Conservation (phyloP, 2,797 vertebrate genomes). For the Macroramphosus scolopax region DNA sequence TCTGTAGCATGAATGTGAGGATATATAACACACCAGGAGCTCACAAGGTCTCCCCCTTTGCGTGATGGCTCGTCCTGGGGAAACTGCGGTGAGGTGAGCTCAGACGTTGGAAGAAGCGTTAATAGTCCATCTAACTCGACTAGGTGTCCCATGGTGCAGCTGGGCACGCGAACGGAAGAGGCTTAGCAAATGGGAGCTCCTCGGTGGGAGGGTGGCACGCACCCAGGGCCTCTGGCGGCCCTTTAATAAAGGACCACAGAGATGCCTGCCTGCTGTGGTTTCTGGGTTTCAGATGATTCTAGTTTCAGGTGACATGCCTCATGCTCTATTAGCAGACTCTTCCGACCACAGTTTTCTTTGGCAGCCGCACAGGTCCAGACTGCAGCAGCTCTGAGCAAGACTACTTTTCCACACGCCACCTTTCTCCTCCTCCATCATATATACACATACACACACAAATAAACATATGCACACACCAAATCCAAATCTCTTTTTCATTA, state of each 20-base stretch:
- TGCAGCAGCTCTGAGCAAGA: slow-evolving; percentile 71
- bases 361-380: slow-evolving; percentile 71
- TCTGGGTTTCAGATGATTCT: slow-evolving; percentile 84
- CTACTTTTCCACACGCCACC: slow-evolving; percentile 79
- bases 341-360: slow-evolving; percentile 88
- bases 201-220: slow-evolving; percentile 68
- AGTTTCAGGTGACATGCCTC: slow-evolving; percentile 88
- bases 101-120: slow-evolving; percentile 64
- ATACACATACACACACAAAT: slow-evolving; percentile 57
- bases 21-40: slow-evolving; percentile 40
- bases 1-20: slow-evolving; percentile 15
- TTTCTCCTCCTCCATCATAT: slow-evolving; percentile 65
- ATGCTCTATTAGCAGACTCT: slow-evolving; percentile 88
- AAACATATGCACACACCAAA: slow-evolving; percentile 58
- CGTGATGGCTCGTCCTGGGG: slow-evolving; percentile 39
- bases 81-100: slow-evolving; percentile 68
- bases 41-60: slow-evolving; percentile 20
- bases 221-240: slow-evolving; percentile 67
- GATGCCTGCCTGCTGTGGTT: slow-evolving; percentile 81
- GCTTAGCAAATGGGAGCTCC: slow-evolving; percentile 72
- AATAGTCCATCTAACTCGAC: slow-evolving; percentile 70
- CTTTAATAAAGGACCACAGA: slow-evolving; percentile 72
- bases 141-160: slow-evolving; percentile 68
- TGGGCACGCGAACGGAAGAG: slow-evolving; percentile 74
- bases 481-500: slow-evolving; percentile 58